Evolutionary conservation across 2,797 vertebrate genomes (phyloP).

Genomic region (Neostethus bicornis): DNA sequence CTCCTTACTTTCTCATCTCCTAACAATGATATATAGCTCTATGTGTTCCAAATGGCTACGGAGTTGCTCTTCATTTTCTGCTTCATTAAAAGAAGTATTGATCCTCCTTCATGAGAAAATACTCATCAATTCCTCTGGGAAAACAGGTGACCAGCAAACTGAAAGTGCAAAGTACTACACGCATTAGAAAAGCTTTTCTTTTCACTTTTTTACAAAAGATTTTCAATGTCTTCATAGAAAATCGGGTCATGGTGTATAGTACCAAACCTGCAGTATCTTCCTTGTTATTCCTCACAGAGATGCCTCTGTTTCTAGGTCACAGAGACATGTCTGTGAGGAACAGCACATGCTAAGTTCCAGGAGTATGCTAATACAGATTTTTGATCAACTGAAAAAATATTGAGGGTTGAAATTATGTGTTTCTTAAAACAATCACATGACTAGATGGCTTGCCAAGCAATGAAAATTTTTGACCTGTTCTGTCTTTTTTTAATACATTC

Average conservation of each 20-base stretch:
- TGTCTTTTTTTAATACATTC: no score
- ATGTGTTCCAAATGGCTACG: slow-evolving; percentile 50
- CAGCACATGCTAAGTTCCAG: slow-evolving; percentile 6
- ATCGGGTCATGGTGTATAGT: neutral
- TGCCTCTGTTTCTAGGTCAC: neutral
- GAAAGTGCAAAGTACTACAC: slow-evolving; percentile 5
- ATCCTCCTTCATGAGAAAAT: slow-evolving; percentile 50
- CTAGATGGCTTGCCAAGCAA: neutral
- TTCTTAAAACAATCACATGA: no score
- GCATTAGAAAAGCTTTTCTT: slow-evolving; percentile 9
- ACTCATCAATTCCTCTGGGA: slow-evolving; percentile 32
- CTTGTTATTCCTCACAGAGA: neutral
- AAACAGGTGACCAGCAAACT: slow-evolving; percentile 27
- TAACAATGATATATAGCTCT: slow-evolving; percentile 66
- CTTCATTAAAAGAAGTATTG: slow-evolving; percentile 69
- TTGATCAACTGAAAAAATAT: neutral
- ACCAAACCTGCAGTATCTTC: neutral
- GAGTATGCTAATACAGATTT: neutral
- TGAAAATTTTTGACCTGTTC: no score
- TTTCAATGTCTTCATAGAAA: neutral
- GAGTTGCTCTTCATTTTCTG: slow-evolving; percentile 68
- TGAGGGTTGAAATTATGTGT: neutral
- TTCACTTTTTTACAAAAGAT: neutral
- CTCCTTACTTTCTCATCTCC: slow-evolving; percentile 26
- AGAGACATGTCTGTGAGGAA: no score